These are phyloP conservation scores for Bactericera cockerelli DNA, from an alignment of 1,140 invertebrate species.

Conservation along the genomic window DNA sequence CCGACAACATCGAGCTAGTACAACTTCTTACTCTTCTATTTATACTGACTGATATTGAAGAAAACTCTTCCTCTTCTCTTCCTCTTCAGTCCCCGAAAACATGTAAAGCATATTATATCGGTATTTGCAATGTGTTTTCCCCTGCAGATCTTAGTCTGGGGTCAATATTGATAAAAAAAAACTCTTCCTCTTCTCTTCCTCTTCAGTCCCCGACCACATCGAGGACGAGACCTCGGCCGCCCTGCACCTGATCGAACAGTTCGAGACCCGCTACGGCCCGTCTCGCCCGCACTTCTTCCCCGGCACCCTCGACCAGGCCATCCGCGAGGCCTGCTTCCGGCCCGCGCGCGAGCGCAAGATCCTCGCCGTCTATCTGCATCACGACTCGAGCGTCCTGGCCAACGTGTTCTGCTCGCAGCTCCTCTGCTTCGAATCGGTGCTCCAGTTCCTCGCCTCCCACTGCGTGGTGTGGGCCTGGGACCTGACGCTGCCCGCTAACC, in stretches of 20 bases:
- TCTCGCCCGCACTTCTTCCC: slow-evolving; percentile 78
- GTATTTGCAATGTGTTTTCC: no score
- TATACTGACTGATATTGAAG: no score
- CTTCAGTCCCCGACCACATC: slow-evolving; percentile 67
- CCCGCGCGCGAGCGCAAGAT: slow-evolving; percentile 81
- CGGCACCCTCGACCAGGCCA: slow-evolving; percentile 73
- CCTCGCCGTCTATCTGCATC: slow-evolving; percentile 83
- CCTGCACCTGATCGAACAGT: slow-evolving; percentile 71
- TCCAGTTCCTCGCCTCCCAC: slow-evolving; percentile 69
- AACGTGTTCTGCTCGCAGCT: slow-evolving; percentile 94
- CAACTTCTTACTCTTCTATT: no score
- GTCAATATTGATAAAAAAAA: no score
- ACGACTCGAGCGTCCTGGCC: slow-evolving; percentile 79
- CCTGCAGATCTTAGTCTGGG: no score
- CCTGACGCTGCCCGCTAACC: slow-evolving; percentile 71
- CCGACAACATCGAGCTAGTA: no score
- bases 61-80: no score
- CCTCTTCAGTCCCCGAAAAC: no score
- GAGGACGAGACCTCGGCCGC: slow-evolving; percentile 74
- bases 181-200: no score
- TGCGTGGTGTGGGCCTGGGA: slow-evolving; percentile 94
- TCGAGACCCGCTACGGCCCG: slow-evolving; percentile 59
- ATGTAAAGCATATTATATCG: no score
- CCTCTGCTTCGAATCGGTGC: slow-evolving; percentile 73
- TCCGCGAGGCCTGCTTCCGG: slow-evolving; percentile 70